Evolutionary conservation across 2,888 invertebrate genomes (phyloP), one percentile per base, ranked within the genome.

Genomic region (Cerceris rybyensis): DNA sequence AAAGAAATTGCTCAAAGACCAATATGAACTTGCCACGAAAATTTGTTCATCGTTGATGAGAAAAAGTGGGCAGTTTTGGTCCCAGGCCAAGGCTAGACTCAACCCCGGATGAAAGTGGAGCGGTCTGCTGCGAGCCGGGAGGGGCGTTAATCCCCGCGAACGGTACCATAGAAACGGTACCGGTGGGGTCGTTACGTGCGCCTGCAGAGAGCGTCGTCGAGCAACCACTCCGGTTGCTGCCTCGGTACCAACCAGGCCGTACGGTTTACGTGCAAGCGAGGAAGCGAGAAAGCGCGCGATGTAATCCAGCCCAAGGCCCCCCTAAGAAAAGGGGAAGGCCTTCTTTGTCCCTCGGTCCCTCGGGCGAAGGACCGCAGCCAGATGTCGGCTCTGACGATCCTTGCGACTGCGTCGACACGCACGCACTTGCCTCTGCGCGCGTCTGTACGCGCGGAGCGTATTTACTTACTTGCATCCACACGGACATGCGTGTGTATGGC

Each of bases 91-190:
- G 85, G 85, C 85, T 84, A 84, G 83, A 86, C 77, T 82, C 85
- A 86, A 86, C 87, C 80, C 76, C 75, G 80, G 84, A 83, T 85
- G 84, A 85, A 86, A 84, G 82, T 85, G 84, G 81, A 82, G 80
- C 79, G 81, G 75, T 63, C 58, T 77, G 78, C 66, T 72, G 75
- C 67, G 67, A 75, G 82, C 78, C 28, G 73, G 82, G 88, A 87
- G 88, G 89, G 88, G 86, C 83, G 87, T 84, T 90, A 90, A 90
- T 90, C 89, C 88, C 84, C 86, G 86, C 86, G 88, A 90, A 89
- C 90, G 91, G 91, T 91, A 91, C 91, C 91, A 91, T 91, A 91
- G 91, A 91, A 91, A 91, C 91, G 91, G 90, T 90, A 91, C 90
- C 90, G 87, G 88, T 84, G 86, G 87, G 86, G 85, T 87, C 84